Evolutionary conservation across 1,140 invertebrate genomes (phyloP), one percentile per base, ranked within the genome.

Genomic region (Drosophila oshimai): DNA sequence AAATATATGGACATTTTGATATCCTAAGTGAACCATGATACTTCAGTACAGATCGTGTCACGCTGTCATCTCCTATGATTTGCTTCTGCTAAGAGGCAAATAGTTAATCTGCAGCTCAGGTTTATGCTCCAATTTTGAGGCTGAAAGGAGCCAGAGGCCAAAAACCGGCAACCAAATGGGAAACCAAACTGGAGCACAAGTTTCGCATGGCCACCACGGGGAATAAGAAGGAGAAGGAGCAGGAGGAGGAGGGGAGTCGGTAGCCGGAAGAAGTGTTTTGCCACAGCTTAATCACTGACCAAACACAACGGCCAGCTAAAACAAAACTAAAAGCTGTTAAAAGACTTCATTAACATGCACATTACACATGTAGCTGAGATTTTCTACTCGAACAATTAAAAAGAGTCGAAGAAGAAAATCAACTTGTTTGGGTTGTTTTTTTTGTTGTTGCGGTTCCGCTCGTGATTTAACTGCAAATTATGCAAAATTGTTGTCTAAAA

Each of bases 401-500:
- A 47, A 49, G 18, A 57, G 31, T 36, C 42, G 26, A 60, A 72
- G 15, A 61, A 53, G 70, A 84, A 71, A 80, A 76, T 72, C 81
- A 72, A 87, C 55, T 75, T 65, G 74, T 65, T 53, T 28, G 22
- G 18, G 44, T 37, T 51, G 42, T 20, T 22, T 41, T 58, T 44
- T 46, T 33, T 47, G 45, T 31, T 57, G 51, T 13, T 12, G 53
- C 18, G 33, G 44, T 45, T 55, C 46, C 36, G 47, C 62, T 73
- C 62, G 58, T 87, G 81, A 86, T 81, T 86, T 86, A 87, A 77
- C 54, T 76, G 64, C 47, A 74, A 87, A 81, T 87, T 86, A 86
- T 86, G 81, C 81, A 87, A 86, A 86, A 81, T 87, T 87, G 81
- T 80, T 86, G 80, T 76, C 81, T 87, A 74, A 86, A 86, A 86